Evolutionary conservation across 2,113 vertebrate species (phyloP), one percentile per base, ranked within the genome.

Genomic region (Muscicapa adusta): DNA sequence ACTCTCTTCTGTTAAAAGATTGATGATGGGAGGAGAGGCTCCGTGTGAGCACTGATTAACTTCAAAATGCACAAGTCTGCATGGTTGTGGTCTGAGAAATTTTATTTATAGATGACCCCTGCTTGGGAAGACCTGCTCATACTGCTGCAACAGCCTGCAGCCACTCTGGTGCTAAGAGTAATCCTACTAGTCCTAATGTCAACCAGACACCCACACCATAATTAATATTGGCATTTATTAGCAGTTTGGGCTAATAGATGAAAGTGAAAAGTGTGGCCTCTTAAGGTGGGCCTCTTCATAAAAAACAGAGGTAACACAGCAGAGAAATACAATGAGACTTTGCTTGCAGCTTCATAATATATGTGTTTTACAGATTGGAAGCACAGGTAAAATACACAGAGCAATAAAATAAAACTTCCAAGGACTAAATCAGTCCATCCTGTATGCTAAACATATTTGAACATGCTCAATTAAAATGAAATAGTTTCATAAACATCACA

Each of bases 171-270:
- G 77, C 51, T 56, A 51, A 56, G 77, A 79, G 88, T 8, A 88
- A 63, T 48, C 40, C 62, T 53, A 40, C 40, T 81, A 40, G n/a
- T 88, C 90, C 33, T 71, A 18, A 22, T 34, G 31, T 29, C 45
- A 94, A 42, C 40, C 62, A 68, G 45, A 57, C 45, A 57, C 8
- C 2, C 2, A 51, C 36, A 48, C 19, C 0, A 0, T 25, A 60
- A 85, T 65, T 82, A 75, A 63, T 45, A 51, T 34, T 93, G 85
- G 66, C 74, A 65, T 79, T 89, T 91, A 93, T 79, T 72, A 85
- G 71, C 45, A 87, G 88, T 42, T 50, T 53, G 82, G 86, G 58
- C 31, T 58, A 58, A 14, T 31, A 34, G 89, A 23, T 47, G 47
- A 47, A 47, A 47, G 47, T 47, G 47, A 47, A 47, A 47, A 47